Evolutionary conservation across 2,888 invertebrate species (phyloP).

Genomic region (Sicus ferrugineus): DNA sequence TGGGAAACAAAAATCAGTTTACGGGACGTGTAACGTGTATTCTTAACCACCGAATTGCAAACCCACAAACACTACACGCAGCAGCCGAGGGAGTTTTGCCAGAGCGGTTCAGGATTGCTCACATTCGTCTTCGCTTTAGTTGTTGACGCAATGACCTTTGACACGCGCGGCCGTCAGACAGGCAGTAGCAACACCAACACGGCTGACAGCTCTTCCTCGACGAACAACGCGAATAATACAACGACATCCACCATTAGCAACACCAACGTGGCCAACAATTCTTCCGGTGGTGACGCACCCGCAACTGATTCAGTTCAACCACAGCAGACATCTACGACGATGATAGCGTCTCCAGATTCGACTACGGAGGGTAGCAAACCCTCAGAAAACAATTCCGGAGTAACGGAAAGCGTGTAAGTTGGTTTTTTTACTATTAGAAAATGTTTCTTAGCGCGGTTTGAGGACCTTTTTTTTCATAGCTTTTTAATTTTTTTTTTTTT

Average conservation of each 20-base stretch:
- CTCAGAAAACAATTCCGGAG: conserved; percentile 36
- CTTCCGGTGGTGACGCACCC: conserved; percentile 21
- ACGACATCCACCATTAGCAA: conserved; percentile 37
- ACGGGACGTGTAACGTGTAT: conserved; percentile 36
- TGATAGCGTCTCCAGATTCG: conserved; percentile 39
- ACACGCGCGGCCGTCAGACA: conserved; percentile 59
- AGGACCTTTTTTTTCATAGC: background rate
- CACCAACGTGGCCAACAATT: conserved; percentile 31
- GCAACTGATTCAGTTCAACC: conserved; percentile 25
- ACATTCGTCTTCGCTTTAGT: background rate
- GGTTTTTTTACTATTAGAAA: background rate
- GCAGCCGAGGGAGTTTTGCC: conserved; percentile 1
- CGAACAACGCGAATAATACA: conserved; percentile 33
- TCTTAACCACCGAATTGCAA: conserved; percentile 38
- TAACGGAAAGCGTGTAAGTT: conserved; percentile 47
- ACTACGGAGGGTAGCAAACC: conserved; percentile 26
- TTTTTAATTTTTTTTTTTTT: background rate
- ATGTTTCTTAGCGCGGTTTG: too few relatives aligned
- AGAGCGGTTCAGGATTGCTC: background rate
- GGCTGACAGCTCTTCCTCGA: conserved; percentile 35
- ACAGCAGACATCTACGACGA: conserved; percentile 34
- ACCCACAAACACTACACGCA: conserved; percentile 23
- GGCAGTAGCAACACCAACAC: conserved; percentile 41
- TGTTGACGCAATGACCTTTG: conserved; percentile 58
- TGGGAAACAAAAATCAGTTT: conserved; percentile 24